phyloP scores from a whole-genome alignment of 92 coral and sea anemone species.

The Desmophyllum pertusum region DNA sequence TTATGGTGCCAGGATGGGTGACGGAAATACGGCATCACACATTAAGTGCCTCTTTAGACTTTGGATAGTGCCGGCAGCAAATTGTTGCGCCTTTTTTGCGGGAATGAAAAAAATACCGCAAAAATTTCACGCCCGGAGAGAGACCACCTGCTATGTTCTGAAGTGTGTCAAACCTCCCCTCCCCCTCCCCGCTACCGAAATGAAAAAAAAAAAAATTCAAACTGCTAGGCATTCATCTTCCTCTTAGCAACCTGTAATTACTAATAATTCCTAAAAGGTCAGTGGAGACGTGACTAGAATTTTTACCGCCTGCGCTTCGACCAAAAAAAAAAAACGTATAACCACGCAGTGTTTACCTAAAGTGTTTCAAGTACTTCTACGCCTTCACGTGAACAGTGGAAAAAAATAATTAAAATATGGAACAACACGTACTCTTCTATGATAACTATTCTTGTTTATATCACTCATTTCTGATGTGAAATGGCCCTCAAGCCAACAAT shows the following conservation, averaged over 20 bases:
- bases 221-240: background rate
- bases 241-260: background rate
- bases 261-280: background rate
- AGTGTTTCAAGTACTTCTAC: background rate
- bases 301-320: background rate
- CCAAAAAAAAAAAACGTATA: background rate
- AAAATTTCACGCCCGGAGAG: background rate
- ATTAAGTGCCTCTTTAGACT: too few species aligned
- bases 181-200: too few species aligned
- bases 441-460: background rate
- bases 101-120: background rate
- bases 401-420: background rate
- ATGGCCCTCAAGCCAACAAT: background rate
- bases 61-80: background rate
- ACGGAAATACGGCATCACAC: background rate
- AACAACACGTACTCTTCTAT: background rate
- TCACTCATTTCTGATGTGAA: background rate
- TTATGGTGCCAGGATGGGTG: background rate
- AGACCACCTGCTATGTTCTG: background rate
- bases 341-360: background rate
- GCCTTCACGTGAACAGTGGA: background rate
- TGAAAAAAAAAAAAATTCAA: background rate
- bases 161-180: background rate
- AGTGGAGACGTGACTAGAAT: conserved; percentile 18
- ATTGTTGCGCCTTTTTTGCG: background rate